Conservation (phyloP, 1,140 invertebrate species). For the Drosophila erecta region DNA sequence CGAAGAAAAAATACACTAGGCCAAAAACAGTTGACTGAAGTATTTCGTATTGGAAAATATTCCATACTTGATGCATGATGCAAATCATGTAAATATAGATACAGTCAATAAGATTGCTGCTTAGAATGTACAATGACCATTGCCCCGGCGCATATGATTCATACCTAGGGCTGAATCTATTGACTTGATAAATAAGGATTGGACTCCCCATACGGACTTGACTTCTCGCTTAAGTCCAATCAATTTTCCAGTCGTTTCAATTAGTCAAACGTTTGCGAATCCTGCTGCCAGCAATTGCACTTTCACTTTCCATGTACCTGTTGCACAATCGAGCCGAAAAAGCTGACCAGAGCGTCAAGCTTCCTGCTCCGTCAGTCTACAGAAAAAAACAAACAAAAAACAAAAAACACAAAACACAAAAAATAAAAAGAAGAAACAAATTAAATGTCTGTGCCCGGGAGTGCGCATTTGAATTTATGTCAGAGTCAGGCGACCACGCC, state of each 20-base stretch:
- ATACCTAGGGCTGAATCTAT: not conserved
- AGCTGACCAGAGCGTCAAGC: conserved; percentile 48
- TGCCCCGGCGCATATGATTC: not conserved
- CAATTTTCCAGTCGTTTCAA: conserved; percentile 26
- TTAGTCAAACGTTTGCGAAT: conserved; percentile 28
- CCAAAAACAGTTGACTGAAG: not conserved
- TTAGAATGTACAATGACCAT: not conserved
- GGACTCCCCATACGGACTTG: not conserved
- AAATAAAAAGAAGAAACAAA: not conserved
- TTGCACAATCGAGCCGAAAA: conserved; percentile 49
- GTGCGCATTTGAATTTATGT: conserved; percentile 50
- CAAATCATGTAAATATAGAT: not conserved
- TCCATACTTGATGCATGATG: no score
- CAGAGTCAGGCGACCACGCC: conserved; percentile 41
- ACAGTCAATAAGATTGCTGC: not conserved
- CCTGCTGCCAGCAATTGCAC: conserved; percentile 27
- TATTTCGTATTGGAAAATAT: not conserved
- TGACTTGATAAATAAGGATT: no score
- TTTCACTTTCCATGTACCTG: conserved; percentile 67
- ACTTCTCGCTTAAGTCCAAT: conserved; percentile 3
- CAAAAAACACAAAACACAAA: not conserved
- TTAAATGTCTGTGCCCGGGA: conserved; percentile 12
- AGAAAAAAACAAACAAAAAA: not conserved
- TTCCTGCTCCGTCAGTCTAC: conserved; percentile 37
- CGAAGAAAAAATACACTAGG: not conserved